Conservation (phyloP, 2,888 invertebrate species). For the Leucophenga maculata region DNA sequence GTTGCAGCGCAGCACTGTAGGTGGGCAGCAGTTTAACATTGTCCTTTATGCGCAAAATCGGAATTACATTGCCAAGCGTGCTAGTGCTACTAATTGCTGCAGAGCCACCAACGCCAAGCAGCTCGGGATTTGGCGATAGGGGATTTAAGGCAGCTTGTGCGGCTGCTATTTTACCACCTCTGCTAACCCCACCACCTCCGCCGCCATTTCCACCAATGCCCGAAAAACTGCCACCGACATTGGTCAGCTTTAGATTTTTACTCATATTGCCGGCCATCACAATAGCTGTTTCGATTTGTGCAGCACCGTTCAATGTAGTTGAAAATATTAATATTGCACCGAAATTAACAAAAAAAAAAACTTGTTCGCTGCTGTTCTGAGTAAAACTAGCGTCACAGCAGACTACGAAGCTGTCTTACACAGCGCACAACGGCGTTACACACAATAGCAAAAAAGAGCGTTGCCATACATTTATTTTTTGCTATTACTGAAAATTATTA, state of each 20-base stretch:
- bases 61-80: slow-evolving; percentile 68
- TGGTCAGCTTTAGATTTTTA: background rate
- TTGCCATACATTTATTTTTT: background rate
- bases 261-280: background rate
- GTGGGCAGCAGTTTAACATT: slow-evolving; percentile 79
- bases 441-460: background rate
- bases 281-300: background rate
- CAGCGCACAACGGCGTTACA: background rate
- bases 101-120: slow-evolving; percentile 21
- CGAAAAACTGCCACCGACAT: background rate
- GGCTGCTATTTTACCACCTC: background rate
- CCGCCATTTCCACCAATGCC: background rate
- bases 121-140: background rate
- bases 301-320: background rate
- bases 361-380: no score
- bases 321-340: background rate
- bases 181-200: background rate
- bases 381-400: background rate
- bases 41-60: slow-evolving; percentile 81
- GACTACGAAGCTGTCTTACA: background rate
- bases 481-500: no score
- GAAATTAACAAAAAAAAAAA: no score
- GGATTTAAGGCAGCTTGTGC: background rate
- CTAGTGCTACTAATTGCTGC: slow-evolving; percentile 4
- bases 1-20: slow-evolving; percentile 78